Conservation (phyloP, 2,797 vertebrate species). For the Phoeniculus purpureus region DNA sequence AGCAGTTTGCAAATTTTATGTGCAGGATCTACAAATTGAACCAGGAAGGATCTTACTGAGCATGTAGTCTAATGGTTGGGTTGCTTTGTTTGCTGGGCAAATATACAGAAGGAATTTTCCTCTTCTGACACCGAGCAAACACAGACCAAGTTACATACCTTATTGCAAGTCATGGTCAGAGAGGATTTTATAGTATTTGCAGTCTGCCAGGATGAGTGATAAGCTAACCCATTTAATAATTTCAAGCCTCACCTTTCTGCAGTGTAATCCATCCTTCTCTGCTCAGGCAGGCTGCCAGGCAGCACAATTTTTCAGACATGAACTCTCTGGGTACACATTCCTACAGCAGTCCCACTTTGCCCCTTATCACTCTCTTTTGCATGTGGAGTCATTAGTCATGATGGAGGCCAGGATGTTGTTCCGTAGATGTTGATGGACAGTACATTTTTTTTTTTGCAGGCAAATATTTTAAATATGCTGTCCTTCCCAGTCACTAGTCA, state of each 20-base stretch:
- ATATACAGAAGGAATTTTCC: not conserved
- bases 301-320: not conserved
- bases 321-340: not conserved
- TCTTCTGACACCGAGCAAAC: constrained; percentile 21
- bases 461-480: constrained; percentile 6
- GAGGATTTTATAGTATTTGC: constrained; percentile 9
- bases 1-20: constrained; percentile 1
- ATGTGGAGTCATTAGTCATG: not conserved
- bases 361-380: not conserved
- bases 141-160: not conserved
- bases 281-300: not conserved
- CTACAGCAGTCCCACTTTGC: not conserved
- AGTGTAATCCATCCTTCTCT: not conserved
- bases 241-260: constrained; percentile 18
- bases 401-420: not conserved
- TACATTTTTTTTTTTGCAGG: not conserved
- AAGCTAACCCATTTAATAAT: constrained; percentile 22
- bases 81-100: not conserved
- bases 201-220: not conserved
- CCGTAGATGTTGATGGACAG: not conserved
- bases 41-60: not conserved
- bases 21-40: not conserved
- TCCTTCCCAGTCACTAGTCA: not conserved
- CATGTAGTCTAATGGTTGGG: not conserved
- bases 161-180: not conserved